A percentile compares a stretch with the other conserved stretches of the same genome.
Evolutionary conservation across 2,113 vertebrate species (phyloP).

Genomic region (Brachypteracias leptosomus): DNA sequence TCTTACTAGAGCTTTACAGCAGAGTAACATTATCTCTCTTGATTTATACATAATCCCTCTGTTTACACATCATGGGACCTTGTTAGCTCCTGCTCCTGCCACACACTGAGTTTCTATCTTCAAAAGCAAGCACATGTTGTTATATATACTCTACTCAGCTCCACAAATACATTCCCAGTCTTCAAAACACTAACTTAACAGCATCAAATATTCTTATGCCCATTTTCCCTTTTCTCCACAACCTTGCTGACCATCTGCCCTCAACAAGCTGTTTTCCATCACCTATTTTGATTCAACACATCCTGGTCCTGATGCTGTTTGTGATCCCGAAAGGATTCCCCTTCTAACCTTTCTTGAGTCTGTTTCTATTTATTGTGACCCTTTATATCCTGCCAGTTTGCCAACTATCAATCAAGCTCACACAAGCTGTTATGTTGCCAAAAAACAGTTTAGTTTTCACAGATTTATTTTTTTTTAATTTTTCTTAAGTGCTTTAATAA

Average conservation of each 20-base stretch:
- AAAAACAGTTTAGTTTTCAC: not conserved
- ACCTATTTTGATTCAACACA: not conserved
- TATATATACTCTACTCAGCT: not conserved
- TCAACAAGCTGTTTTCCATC: not conserved
- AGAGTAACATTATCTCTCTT: constrained; percentile 12
- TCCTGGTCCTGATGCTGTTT: not conserved
- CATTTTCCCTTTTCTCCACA: not conserved
- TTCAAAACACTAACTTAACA: not conserved
- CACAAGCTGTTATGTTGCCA: not conserved
- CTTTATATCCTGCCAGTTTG: not conserved
- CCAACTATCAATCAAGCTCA: not conserved
- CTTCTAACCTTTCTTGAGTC: not conserved
- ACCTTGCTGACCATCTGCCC: not conserved
- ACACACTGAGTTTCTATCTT: not conserved
- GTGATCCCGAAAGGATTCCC: not conserved
- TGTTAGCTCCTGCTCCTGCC: constrained; percentile 8
- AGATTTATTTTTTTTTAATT: not conserved
- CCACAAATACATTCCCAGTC: not conserved
- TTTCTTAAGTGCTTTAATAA: not conserved
- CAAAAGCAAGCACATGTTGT: not conserved
- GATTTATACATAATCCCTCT: not conserved
- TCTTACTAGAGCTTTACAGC: not conserved
- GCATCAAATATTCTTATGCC: not conserved
- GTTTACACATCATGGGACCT: not conserved
- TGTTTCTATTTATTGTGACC: not conserved